Evolutionary conservation across 1,140 invertebrate species (phyloP).

Genomic region (Psix sp.): DNA sequence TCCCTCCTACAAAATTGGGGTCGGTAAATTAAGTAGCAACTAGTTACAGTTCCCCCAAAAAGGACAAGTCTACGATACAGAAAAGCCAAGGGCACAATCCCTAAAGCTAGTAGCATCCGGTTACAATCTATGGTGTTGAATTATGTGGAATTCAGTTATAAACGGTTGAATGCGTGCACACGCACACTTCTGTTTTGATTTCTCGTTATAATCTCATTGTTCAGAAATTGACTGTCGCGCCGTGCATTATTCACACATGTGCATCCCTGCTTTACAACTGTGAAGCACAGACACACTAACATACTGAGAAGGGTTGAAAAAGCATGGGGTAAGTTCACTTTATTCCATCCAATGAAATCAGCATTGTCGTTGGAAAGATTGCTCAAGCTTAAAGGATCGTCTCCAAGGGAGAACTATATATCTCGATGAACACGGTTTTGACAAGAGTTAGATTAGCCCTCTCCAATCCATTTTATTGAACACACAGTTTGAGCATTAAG

Average conservation of each 20-base stretch:
- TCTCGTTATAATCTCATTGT: conserved; percentile 67
- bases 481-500: conserved; percentile 28
- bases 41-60: conserved; percentile 67
- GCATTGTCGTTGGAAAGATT: conserved; percentile 65
- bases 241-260: conserved; percentile 57
- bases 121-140: conserved; percentile 70
- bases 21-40: conserved; percentile 75
- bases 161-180: conserved; percentile 52
- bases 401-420: conserved; percentile 46
- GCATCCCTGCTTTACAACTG: conserved; percentile 45
- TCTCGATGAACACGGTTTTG: conserved; percentile 66
- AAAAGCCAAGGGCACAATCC: conserved; percentile 62
- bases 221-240: conserved; percentile 70
- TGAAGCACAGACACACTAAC: conserved; percentile 32
- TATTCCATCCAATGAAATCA: conserved; percentile 70
- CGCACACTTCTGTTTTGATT: conserved; percentile 58
- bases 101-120: conserved; percentile 67
- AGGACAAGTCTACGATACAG: conserved; percentile 46
- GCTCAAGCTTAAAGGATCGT: conserved; percentile 55
- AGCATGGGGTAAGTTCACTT: conserved; percentile 62
- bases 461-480: conserved; percentile 33
- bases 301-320: conserved; percentile 55
- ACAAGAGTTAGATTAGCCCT: conserved; percentile 69
- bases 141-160: conserved; percentile 61
- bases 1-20: conserved; percentile 59